Evolutionary conservation across 2,888 invertebrate species (phyloP), one percentile per base, ranked within the genome.

Genomic region (Saturnia pavonia): DNA sequence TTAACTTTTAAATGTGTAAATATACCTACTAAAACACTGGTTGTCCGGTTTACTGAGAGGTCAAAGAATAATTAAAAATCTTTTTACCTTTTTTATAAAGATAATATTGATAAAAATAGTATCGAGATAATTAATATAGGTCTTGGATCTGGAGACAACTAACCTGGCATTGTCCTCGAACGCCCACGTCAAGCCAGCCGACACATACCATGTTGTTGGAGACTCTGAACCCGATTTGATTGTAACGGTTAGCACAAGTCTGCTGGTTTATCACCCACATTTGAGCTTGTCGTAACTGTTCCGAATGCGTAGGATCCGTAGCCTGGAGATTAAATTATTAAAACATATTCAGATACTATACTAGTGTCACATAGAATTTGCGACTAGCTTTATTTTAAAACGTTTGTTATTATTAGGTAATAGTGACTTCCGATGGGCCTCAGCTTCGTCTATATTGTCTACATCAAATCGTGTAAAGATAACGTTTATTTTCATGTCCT

Each of bases 141-240:
- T 8, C 16, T 57, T 3, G 9, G 1, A 57, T 57, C 7, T 22
- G 25, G 1, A 57, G 25, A 57, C 25, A 57, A 67, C 70, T 79
- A 73, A 89, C 90, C 82, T 81, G 73, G 60, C 90, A 90, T 71
- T 89, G 89, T 71, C 86, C 89, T 4, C 81, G 74, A 1, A 83
- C 74, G 0, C 89, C 89, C 0, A 90, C 89, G 34, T 89, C 89
- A 4, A 84, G 79, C 85, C 85, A 88, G 0, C 91, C 91, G 1
- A 86, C 87, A 70, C 92, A 92, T 14, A 91, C 72, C 88, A 90
- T 88, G 75, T 83, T 83, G 69, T 77, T 73, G 1, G 85, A 84
- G 63, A 92, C 80, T 0, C 75, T 75, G 73, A 86, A 78, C 14
- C 75, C 79, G 0, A 84, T 27, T 11, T 74, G 79, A 51, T 12